Conservation (phyloP, 2,888 invertebrate species). For the Diaphora mendica region DNA sequence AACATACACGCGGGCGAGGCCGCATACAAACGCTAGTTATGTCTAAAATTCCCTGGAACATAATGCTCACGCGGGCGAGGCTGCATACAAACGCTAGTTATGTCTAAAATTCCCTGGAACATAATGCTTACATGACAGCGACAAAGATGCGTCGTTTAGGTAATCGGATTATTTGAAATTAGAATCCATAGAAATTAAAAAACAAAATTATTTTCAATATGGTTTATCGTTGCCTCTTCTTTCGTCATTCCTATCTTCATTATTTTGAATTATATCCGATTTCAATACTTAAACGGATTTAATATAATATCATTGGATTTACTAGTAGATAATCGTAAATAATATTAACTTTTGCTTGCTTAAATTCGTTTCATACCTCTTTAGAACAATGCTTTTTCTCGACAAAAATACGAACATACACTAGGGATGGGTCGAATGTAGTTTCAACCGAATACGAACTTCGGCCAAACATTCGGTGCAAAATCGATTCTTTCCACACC, state of each 20-base stretch:
- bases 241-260: too few relatives aligned
- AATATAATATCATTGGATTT: too few relatives aligned
- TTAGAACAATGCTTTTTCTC: neutral
- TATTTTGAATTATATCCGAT: too few relatives aligned
- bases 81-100: neutral
- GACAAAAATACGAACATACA: neutral
- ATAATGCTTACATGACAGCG: neutral
- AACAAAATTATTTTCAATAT: too few relatives aligned
- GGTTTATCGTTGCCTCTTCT: too few relatives aligned
- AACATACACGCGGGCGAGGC: too few relatives aligned
- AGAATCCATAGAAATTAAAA: neutral
- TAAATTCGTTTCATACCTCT: neutral
- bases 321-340: neutral
- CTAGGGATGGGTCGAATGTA: too few relatives aligned
- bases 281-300: slow-evolving; percentile 17
- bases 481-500: too few relatives aligned
- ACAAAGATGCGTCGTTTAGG: neutral
- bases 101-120: neutral
- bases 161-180: neutral
- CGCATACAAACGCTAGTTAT: neutral
- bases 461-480: too few relatives aligned
- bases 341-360: neutral
- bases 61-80: neutral
- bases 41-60: neutral
- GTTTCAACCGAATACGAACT: too few relatives aligned